Conservation (phyloP, 2,797 vertebrate species). For the Sebastes cheni region DNA sequence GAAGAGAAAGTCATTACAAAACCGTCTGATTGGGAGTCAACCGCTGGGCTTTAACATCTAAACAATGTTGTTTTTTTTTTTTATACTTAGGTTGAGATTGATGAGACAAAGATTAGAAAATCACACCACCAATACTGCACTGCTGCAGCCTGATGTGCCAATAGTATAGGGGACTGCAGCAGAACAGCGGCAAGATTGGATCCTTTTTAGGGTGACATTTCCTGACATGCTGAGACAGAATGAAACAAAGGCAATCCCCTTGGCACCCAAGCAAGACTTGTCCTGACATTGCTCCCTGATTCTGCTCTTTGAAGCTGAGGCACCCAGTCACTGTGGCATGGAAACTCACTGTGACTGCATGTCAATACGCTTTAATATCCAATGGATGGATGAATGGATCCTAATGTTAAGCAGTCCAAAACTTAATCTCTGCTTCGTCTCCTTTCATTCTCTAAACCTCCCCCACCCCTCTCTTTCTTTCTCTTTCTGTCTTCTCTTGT, state of each 20-base stretch:
- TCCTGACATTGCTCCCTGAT: slow-evolving; percentile 30
- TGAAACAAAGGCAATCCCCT: slow-evolving; percentile 22
- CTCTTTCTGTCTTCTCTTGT: background rate
- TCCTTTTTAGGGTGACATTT: slow-evolving; percentile 45
- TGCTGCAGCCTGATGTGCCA: background rate
- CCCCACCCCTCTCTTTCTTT: background rate
- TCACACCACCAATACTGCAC: background rate
- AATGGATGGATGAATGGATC: background rate
- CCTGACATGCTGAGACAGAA: slow-evolving; percentile 42
- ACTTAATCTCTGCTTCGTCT: background rate
- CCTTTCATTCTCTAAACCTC: background rate
- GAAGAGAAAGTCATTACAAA: background rate
- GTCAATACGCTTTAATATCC: slow-evolving; percentile 26
- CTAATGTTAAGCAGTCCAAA: background rate
- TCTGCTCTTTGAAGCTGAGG: slow-evolving; percentile 3
- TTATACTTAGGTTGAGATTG: background rate
- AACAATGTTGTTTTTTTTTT: background rate
- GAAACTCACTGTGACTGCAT: slow-evolving; percentile 13
- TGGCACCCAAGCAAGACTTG: slow-evolving; percentile 24
- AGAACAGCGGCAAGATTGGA: background rate
- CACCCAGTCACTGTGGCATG: background rate
- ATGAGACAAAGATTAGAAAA: background rate
- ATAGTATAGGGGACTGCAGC: background rate
- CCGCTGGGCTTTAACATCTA: background rate
- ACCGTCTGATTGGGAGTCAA: background rate